Conservation (phyloP, 30 jellyfish, hydroid and myxozoan genomes). For the Turritopsis dohrnii region DNA sequence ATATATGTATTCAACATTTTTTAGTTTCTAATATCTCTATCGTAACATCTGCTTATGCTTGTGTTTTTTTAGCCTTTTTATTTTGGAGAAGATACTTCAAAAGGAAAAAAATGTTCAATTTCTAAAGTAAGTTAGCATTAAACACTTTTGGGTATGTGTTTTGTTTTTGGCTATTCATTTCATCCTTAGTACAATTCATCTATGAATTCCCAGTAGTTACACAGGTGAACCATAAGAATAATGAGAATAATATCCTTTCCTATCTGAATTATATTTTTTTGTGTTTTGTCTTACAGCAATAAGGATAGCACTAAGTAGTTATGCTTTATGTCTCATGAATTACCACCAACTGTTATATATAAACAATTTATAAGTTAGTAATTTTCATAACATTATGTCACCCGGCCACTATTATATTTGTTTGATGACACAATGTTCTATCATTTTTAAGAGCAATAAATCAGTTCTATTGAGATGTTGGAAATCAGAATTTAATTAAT, state of each 20-base stretch:
- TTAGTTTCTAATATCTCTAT: too few species aligned
- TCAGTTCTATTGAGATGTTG: not conserved
- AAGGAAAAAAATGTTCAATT: not conserved
- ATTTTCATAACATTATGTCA: not conserved
- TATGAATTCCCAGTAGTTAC: too few species aligned
- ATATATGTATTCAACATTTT: too few species aligned
- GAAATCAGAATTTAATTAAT: not conserved
- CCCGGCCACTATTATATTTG: not conserved
- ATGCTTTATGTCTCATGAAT: not conserved
- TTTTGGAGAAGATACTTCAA: slow-evolving; percentile 20
- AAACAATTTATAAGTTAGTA: not conserved
- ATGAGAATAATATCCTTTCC: too few species aligned
- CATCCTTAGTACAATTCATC: too few species aligned
- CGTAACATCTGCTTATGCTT: too few species aligned
- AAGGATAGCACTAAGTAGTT: not conserved
- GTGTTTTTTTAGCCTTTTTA: slow-evolving; percentile 34
- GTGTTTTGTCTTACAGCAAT: not conserved
- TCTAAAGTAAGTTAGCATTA: slow-evolving; percentile 22
- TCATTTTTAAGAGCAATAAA: not conserved
- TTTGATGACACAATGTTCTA: not conserved
- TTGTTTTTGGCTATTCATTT: not conserved
- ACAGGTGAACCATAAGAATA: too few species aligned
- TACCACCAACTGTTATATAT: not conserved
- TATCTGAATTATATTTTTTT: not conserved
- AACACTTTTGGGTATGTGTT: too few species aligned